phyloP scores from a whole-genome alignment of 2,113 vertebrate species.

The Sinocyclocheilus maitianheensis region DNA sequence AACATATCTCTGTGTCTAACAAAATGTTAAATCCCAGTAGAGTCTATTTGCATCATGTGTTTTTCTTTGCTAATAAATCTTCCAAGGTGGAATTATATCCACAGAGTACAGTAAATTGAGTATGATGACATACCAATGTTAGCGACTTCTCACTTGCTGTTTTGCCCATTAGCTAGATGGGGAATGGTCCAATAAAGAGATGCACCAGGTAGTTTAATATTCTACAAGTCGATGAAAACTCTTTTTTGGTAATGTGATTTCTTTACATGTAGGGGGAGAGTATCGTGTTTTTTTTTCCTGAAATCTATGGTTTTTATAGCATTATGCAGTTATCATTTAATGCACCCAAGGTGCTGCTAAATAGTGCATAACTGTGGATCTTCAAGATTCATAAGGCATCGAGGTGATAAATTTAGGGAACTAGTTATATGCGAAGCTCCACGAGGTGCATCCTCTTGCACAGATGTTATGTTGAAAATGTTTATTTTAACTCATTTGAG shows the following conservation, averaged over 20 bases:
- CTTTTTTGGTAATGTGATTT: not conserved
- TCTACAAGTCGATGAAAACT: not conserved
- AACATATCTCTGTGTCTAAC: conserved; percentile 45
- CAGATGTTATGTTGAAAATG: not conserved
- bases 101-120: conserved; percentile 38
- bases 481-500: conserved; percentile 43
- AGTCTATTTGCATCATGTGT: conserved; percentile 38
- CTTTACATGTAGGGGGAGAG: not conserved
- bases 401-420: not conserved
- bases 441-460: not conserved
- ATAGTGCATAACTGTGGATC: not conserved
- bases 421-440: not conserved
- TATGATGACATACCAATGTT: conserved; percentile 36
- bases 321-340: not conserved
- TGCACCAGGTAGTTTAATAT: not conserved
- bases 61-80: conserved; percentile 48
- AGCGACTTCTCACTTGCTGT: conserved; percentile 41
- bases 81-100: conserved; percentile 37
- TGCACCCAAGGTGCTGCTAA: not conserved
- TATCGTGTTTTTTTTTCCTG: no score
- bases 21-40: conserved; percentile 39
- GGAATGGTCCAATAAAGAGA: conserved; percentile 28
- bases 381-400: not conserved
- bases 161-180: conserved; percentile 43
- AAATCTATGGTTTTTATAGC: not conserved